phyloP scores from a whole-genome alignment of 1,140 invertebrate genomes.

The Platorchestia sp. region DNA sequence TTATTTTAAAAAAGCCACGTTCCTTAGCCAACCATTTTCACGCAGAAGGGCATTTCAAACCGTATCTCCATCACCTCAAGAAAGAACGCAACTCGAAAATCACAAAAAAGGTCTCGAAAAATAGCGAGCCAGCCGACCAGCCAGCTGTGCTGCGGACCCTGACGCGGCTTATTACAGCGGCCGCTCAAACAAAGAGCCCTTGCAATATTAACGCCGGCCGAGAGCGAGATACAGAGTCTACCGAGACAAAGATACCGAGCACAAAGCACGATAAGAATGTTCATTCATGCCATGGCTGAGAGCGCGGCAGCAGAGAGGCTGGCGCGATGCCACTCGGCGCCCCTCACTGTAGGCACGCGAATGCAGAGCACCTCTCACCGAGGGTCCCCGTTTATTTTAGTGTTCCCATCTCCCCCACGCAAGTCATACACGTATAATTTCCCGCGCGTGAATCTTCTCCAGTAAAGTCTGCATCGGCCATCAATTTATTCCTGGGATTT shows the following conservation, averaged over 20 bases:
- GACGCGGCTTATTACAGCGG: not conserved
- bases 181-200: not conserved
- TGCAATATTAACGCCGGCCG: not conserved
- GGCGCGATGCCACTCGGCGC: not conserved
- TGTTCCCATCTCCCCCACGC: not conserved
- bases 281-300: not conserved
- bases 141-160: not conserved
- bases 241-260: conserved; percentile 3
- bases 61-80: not conserved
- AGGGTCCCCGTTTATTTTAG: not conserved
- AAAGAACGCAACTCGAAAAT: not conserved
- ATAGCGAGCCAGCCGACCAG: not conserved
- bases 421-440: not conserved
- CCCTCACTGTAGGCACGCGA: not conserved
- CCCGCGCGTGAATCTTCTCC: not conserved
- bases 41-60: not conserved
- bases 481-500: not conserved
- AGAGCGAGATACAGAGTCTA: not conserved
- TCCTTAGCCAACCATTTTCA: not conserved
- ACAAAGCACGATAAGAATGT: conserved; percentile 20
- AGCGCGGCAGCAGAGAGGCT: not conserved
- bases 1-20: not conserved
- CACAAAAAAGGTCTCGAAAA: not conserved
- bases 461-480: not conserved
- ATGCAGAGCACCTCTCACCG: not conserved